These are phyloP conservation scores for Microctonus brassicae DNA, from an alignment of 2,888 invertebrate species.

Conservation along the genomic window DNA sequence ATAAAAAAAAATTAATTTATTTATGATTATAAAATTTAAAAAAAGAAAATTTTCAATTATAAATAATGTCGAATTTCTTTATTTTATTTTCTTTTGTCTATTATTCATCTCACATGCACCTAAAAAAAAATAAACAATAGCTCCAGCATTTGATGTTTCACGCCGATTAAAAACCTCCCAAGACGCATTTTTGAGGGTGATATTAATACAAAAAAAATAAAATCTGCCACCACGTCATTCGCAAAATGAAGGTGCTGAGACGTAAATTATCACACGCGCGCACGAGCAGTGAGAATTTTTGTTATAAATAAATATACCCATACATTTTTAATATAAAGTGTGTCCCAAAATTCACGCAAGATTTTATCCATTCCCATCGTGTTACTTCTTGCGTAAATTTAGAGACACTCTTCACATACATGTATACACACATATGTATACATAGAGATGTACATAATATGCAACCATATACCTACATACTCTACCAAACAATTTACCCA, in stretches of 20 bases:
- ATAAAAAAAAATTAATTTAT: no score
- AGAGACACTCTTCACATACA: no score
- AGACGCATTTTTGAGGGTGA: slow-evolving; percentile 15
- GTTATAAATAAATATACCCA: neutral
- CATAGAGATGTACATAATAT: neutral
- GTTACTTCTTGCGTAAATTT: no score
- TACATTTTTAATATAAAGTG: no score
- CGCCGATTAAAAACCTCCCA: slow-evolving; percentile 27
- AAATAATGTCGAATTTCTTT: no score
- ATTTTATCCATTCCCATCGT: no score
- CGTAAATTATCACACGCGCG: slow-evolving; percentile 47
- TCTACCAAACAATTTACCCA: neutral
- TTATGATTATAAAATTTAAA: no score
- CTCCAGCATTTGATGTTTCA: neutral
- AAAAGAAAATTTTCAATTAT: no score
- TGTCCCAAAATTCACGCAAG: no score
- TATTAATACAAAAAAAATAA: slow-evolving; percentile 17
- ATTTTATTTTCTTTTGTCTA: no score
- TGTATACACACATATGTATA: no score
- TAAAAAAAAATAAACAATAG: neutral
- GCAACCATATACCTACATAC: neutral
- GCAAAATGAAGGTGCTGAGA: slow-evolving; percentile 50
- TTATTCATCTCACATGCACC: no score
- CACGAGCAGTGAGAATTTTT: neutral
- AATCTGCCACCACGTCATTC: slow-evolving; percentile 25